A percentile compares a stretch with the other conserved stretches of the same genome.
These are phyloP conservation scores for Tigriopus californicus DNA, from an alignment of 2,888 invertebrate genomes.

Conservation along the genomic window DNA sequence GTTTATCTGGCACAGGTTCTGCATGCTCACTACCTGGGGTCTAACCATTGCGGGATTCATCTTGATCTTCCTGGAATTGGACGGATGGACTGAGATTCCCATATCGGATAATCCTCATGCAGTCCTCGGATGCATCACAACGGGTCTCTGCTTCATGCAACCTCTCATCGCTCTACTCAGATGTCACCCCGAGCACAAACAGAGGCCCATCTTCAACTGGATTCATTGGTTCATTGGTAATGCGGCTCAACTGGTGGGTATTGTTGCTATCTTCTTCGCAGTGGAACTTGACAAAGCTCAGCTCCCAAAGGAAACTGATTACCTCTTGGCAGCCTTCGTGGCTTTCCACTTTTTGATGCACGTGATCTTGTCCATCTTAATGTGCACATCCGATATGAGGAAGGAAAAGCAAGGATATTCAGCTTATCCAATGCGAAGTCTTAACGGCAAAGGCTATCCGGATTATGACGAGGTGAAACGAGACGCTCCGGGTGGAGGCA, in stretches of 20 bases:
- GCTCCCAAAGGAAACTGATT: constrained; percentile 38
- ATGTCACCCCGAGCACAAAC: constrained; percentile 60
- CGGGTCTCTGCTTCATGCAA: constrained; percentile 52
- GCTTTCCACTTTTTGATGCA: constrained; percentile 74
- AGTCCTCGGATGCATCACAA: background rate
- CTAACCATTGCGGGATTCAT: constrained; percentile 58
- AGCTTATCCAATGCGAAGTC: background rate
- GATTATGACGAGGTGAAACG: constrained; percentile 13
- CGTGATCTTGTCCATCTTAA: constrained; percentile 43
- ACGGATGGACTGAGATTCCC: background rate
- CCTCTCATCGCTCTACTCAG: constrained; percentile 70
- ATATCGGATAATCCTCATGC: constrained; percentile 9
- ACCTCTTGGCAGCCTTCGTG: constrained; percentile 71
- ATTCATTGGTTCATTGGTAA: constrained; percentile 74
- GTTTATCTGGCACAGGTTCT: constrained; percentile 36
- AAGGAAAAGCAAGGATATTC: background rate
- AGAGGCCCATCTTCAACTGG: constrained; percentile 73
- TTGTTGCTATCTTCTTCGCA: constrained; percentile 82
- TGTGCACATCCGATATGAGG: background rate
- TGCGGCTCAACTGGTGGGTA: constrained; percentile 62
- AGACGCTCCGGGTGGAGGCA: constrained; percentile 5
- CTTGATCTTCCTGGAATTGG: constrained; percentile 35
- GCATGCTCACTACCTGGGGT: constrained; percentile 45
- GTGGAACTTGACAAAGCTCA: constrained; percentile 66
- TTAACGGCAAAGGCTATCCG: background rate